These are phyloP conservation scores for Beroe forskalii DNA, from an alignment of 37 sponge, comb jelly and placozoan genomes.

Conservation along the genomic window DNA sequence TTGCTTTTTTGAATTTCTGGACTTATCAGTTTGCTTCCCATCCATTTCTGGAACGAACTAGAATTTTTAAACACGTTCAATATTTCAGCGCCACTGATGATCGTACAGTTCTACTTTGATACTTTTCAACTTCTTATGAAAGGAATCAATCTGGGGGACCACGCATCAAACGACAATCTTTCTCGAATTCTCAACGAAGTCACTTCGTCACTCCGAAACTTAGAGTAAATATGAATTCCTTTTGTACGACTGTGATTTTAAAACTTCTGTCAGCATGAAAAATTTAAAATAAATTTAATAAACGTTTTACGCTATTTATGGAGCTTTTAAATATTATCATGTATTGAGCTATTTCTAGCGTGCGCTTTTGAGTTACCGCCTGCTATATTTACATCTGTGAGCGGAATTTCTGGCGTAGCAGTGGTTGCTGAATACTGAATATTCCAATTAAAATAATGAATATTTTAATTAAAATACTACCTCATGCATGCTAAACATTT, in stretches of 20 bases:
- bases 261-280: neutral
- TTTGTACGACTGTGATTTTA: neutral
- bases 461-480: neutral
- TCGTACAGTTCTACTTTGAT: constrained; percentile 48
- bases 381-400: no score
- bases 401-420: no score
- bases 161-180: neutral
- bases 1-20: neutral
- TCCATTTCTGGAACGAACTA: neutral
- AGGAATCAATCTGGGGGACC: neutral
- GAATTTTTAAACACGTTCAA: no score
- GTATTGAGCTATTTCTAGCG: neutral
- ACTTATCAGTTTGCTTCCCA: neutral
- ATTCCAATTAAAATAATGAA: no score
- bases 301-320: neutral
- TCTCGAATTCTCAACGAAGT: constrained; percentile 13
- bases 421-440: no score
- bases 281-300: neutral
- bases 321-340: neutral
- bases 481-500: neutral
- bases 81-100: constrained; percentile 49
- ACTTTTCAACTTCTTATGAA: neutral
- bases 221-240: constrained; percentile 31
- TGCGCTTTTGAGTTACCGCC: no score
- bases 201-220: constrained; percentile 11